Evolutionary conservation across 64 coral and sea anemone species (phyloP).

Genomic region (Pocillopora damicornis): DNA sequence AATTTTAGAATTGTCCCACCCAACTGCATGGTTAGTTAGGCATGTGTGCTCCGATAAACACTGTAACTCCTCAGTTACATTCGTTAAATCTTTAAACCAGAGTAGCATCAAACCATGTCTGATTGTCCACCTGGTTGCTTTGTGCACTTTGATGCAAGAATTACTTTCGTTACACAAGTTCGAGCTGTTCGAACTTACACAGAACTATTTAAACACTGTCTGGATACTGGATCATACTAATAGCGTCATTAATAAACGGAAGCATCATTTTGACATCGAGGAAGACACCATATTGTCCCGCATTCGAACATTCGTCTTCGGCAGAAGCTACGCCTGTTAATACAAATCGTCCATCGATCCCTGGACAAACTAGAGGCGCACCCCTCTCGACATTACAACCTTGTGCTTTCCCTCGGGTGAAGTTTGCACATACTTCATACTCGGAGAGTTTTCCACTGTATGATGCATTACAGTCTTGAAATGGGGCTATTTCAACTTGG

Average conservation of each 20-base stretch:
- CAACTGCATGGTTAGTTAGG: too few relatives aligned
- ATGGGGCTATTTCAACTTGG: constrained; percentile 5
- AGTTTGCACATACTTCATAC: constrained; percentile 3
- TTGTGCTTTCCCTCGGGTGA: neutral
- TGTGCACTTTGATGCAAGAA: too few relatives aligned
- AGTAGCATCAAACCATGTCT: too few relatives aligned
- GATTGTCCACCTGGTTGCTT: too few relatives aligned
- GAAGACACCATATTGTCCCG: constrained; percentile 82
- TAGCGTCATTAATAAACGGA: constrained; percentile 60
- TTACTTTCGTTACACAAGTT: too few relatives aligned
- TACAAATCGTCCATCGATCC: constrained; percentile 67
- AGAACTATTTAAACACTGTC: neutral
- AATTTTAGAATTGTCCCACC: too few relatives aligned
- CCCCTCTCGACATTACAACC: constrained; percentile 29
- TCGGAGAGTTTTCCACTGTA: constrained; percentile 3
- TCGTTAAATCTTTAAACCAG: too few relatives aligned
- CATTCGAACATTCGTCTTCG: constrained; percentile 67
- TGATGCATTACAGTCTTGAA: constrained; percentile 15
- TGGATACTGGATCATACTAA: neutral
- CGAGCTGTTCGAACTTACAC: too few relatives aligned
- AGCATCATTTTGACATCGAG: constrained; percentile 64
- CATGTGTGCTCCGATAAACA: too few relatives aligned
- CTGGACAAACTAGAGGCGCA: constrained; percentile 46
- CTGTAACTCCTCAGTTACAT: too few relatives aligned
- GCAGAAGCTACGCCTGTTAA: constrained; percentile 71